Conservation (phyloP, 2,888 invertebrate species). For the Malthinus flaveolus region DNA sequence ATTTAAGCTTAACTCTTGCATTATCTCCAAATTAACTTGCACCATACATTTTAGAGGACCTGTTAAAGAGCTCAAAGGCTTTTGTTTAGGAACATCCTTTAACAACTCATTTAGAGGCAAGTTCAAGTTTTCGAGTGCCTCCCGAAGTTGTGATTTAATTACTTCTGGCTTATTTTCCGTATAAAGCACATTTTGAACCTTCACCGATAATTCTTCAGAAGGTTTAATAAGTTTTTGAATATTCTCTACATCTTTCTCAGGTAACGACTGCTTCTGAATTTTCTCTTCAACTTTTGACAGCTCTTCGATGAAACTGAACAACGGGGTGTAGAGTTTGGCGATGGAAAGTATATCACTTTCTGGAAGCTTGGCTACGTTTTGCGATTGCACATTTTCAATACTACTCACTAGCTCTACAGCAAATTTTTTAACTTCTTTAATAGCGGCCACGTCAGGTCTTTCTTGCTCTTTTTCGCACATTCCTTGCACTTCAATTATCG, state of each 20-base stretch:
- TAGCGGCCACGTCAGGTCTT: neutral
- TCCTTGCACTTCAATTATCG: neutral
- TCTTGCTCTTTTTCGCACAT: neutral
- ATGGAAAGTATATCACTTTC: neutral
- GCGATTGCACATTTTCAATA: neutral
- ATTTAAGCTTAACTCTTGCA: neutral
- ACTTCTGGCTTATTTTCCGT: neutral
- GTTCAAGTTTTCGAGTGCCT: neutral
- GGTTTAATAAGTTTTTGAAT: neutral
- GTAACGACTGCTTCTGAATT: neutral
- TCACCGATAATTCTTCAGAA: neutral
- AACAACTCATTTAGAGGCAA: neutral
- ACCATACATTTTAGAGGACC: neutral
- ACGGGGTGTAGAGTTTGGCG: neutral
- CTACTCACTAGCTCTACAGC: neutral
- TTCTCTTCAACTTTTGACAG: neutral
- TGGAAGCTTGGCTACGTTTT: neutral
- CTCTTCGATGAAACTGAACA: neutral
- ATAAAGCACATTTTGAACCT: neutral
- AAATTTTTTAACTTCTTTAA: neutral
- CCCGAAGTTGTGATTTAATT: neutral
- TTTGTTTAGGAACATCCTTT: too few relatives aligned
- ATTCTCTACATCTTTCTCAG: neutral
- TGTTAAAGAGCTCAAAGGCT: neutral
- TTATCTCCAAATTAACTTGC: neutral